These are phyloP conservation scores for Phataginus tetradactyla DNA, from an alignment of 2,797 vertebrate genomes.

Conservation along the genomic window DNA sequence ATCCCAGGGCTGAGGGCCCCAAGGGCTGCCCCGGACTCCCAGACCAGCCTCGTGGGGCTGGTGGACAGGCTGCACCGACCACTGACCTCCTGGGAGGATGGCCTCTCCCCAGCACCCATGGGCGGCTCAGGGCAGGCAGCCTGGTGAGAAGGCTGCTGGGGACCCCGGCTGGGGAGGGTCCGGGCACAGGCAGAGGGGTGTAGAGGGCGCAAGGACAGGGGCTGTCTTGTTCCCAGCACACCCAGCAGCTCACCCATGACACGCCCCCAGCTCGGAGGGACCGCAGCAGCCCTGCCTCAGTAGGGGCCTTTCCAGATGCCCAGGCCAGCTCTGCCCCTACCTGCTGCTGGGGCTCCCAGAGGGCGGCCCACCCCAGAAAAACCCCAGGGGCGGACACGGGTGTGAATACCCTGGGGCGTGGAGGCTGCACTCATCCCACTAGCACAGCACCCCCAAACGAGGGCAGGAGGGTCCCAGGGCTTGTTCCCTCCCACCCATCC, in stretches of 20 bases:
- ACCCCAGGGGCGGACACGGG: too few relatives aligned
- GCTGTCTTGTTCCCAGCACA: slow-evolving; percentile 18
- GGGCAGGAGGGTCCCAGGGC: not conserved
- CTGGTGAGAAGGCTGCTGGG: not conserved
- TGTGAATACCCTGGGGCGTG: rapidly evolving
- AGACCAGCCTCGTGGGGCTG: not conserved
- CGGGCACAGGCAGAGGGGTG: not conserved
- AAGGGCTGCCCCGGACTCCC: not conserved
- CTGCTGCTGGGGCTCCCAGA: not conserved
- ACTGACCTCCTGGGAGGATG: not conserved
- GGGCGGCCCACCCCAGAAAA: not conserved
- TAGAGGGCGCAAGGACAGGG: slow-evolving; percentile 45
- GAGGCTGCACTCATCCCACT: rapidly evolving
- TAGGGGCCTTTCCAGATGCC: not conserved
- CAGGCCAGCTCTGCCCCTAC: not conserved
- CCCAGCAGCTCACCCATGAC: not conserved
- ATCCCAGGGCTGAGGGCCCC: not conserved
- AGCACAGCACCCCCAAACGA: not conserved
- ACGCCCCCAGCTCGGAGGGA: not conserved
- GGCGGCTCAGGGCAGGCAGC: not conserved
- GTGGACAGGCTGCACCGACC: not conserved
- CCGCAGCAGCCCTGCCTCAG: rapidly evolving
- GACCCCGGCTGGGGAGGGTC: slow-evolving; percentile 5
- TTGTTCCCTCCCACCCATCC: too few relatives aligned
- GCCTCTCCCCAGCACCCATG: not conserved